Base-by-base conservation (phyloP, 2,888 invertebrate species). In the Hypselothyrea guttata region DNA sequence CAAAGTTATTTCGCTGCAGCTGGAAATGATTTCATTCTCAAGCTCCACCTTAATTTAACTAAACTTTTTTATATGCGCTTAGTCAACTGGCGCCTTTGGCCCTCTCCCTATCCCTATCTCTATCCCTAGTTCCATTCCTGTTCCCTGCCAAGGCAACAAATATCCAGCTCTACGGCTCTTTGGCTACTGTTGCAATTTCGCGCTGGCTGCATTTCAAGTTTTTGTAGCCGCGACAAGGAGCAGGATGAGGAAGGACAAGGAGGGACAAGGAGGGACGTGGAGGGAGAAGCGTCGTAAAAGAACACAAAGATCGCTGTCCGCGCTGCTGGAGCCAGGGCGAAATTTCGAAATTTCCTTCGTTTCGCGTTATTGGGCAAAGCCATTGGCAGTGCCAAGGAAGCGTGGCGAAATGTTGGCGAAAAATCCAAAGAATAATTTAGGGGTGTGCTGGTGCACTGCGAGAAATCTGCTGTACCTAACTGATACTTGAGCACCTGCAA, bases 21-120 rank as follows among this genome's bases (percentile, higher is more conserved):
- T 71, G 57, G 59, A 74, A 74, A 78, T 75, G 74, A 69, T 81
- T 82, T 77, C 70, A 72, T 82, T 70, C 22, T 22, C 56, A 60
- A 58, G 71, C 84, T 69, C 73, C 73, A 77, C 77, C 86, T 85
- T 69, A 76, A 81, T 79, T 71, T 67, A 62, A 65, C 77, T 83
- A 81, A 84, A 71, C 76, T 71, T 84, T 77, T 84, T 75, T 85
- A 85, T 84, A 69, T 75, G 63, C 49, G 81, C 65, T 82, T 85
- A 84, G 83, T 82, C 84, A 84, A 75, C 59, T 67, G 81, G 82
- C 84, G 78, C 83, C 85, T 60, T 34, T 42, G 55, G 53, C 35
- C 15, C 18, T 13, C 38, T 41, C 33, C 3, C 13, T 5, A n/a
- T 11, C 38, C 8, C 38, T 11, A 13, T 8, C 16, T 4, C 35